These are phyloP conservation scores for Xyliphius kryptos DNA, from an alignment of 2,113 vertebrate genomes.

Conservation along the genomic window DNA sequence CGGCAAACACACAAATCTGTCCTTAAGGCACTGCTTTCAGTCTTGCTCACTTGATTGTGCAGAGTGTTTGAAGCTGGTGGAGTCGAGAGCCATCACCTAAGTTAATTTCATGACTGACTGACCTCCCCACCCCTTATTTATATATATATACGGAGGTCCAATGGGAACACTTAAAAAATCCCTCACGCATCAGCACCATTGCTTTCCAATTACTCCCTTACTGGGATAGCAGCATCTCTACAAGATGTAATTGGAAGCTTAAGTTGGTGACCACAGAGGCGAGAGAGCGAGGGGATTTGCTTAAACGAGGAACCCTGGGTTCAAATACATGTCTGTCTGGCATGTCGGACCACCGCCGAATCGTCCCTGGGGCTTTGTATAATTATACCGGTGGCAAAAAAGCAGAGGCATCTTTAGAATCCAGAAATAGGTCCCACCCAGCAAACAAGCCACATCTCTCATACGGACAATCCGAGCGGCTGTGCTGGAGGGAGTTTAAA, in stretches of 20 bases:
- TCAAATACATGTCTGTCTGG: slow-evolving; percentile 5
- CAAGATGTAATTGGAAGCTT: neutral
- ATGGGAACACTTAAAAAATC: slow-evolving; percentile 10
- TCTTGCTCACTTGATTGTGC: slow-evolving; percentile 29
- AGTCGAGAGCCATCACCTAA: slow-evolving; percentile 25
- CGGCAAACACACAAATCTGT: too few species aligned
- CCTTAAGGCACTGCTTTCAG: neutral
- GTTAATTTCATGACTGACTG: slow-evolving; percentile 37
- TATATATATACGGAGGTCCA: slow-evolving; percentile 10
- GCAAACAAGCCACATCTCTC: slow-evolving; percentile 3
- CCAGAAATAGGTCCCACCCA: slow-evolving; percentile 12
- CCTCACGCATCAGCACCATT: slow-evolving; percentile 7
- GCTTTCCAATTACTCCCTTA: slow-evolving; percentile 25
- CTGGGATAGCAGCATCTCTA: slow-evolving; percentile 5
- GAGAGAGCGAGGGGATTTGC: neutral
- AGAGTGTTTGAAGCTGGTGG: slow-evolving; percentile 9
- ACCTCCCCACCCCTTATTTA: slow-evolving; percentile 5
- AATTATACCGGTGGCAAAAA: slow-evolving; percentile 25
- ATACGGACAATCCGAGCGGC: slow-evolving; percentile 27
- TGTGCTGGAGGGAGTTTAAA: slow-evolving; percentile 24
- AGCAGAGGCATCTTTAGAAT: slow-evolving; percentile 2
- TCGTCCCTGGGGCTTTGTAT: slow-evolving; percentile 12
- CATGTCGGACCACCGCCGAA: slow-evolving; percentile 13
- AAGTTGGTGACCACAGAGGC: slow-evolving; percentile 1
- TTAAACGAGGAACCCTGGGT: slow-evolving; percentile 2